These are phyloP conservation scores for Junco hyemalis DNA, from an alignment of 2,113 vertebrate species.

Conservation along the genomic window DNA sequence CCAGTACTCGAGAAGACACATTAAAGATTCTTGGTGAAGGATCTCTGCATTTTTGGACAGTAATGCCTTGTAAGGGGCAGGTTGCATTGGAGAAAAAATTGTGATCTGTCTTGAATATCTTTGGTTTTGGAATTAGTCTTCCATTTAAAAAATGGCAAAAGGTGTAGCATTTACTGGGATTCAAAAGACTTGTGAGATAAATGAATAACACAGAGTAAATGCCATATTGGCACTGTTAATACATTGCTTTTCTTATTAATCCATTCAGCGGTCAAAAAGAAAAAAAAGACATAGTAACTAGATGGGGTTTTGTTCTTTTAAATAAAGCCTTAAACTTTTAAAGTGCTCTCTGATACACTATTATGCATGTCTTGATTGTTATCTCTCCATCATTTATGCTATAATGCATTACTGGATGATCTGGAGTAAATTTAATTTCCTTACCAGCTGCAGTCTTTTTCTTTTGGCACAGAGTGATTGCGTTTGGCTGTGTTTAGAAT, in stretches of 20 bases:
- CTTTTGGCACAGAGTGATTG: constrained; percentile 47
- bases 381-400: constrained; percentile 48
- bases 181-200: neutral
- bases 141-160: neutral
- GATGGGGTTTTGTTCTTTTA: neutral
- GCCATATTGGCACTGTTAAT: neutral
- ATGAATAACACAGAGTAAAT: neutral
- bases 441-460: constrained; percentile 53
- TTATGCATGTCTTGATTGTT: constrained; percentile 44
- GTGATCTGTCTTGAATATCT: neutral
- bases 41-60: neutral
- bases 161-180: neutral
- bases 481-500: constrained; percentile 51
- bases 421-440: constrained; percentile 67
- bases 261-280: neutral
- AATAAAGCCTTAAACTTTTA: neutral
- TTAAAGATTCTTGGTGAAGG: neutral
- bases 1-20: neutral
- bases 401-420: constrained; percentile 49
- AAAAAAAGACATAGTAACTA: neutral
- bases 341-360: constrained; percentile 5
- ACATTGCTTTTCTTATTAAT: neutral
- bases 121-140: neutral
- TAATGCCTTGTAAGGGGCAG: neutral
- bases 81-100: neutral